phyloP scores from a whole-genome alignment of 2,797 vertebrate species.

The Eulemur albifrons region DNA sequence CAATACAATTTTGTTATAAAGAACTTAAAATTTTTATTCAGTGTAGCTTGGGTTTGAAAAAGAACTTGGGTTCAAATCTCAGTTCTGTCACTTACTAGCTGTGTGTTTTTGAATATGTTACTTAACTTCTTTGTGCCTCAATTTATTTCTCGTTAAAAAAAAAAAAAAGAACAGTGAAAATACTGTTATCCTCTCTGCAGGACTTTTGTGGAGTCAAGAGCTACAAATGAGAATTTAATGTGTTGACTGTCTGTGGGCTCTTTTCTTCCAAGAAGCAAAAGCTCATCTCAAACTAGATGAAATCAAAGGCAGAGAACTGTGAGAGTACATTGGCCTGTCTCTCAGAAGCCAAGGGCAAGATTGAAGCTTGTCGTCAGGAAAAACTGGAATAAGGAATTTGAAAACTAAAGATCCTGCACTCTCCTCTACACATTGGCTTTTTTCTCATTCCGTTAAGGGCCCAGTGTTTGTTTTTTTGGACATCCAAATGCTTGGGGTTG shows the following conservation, averaged over 20 bases:
- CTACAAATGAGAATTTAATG: conserved; percentile 51
- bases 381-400: background rate
- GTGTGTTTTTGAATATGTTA: background rate
- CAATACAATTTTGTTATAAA: background rate
- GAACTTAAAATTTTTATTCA: background rate
- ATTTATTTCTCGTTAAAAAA: background rate
- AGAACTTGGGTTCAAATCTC: background rate
- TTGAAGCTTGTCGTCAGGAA: background rate
- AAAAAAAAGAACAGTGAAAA: background rate
- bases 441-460: background rate
- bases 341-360: background rate
- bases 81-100: background rate
- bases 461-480: background rate
- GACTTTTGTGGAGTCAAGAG: background rate
- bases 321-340: background rate
- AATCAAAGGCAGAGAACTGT: background rate
- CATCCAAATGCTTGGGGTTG: background rate
- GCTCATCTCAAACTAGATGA: background rate
- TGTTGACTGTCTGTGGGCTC: background rate
- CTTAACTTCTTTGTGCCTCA: background rate
- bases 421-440: background rate
- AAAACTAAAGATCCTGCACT: background rate
- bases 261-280: conserved; percentile 9
- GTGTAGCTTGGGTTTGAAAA: background rate
- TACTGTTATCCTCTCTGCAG: background rate